Conservation (phyloP, 2,113 vertebrate genomes). For the Paramormyrops kingsleyae region DNA sequence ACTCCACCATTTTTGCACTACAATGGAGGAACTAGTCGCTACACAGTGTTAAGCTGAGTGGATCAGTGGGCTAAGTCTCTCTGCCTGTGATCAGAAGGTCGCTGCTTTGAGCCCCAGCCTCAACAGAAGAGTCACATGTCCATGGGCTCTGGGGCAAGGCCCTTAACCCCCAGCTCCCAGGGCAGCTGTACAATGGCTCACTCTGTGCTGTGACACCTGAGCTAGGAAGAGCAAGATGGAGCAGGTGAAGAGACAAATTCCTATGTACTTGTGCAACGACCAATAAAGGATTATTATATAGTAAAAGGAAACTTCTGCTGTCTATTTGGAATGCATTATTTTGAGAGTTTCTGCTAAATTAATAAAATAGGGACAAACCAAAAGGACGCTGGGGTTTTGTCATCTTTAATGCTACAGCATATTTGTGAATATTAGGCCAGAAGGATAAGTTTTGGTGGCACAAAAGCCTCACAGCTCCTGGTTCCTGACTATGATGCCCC, state of each 20-base stretch:
- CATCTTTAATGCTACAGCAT: neutral
- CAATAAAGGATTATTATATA: neutral
- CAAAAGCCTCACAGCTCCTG: neutral
- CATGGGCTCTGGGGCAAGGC: neutral
- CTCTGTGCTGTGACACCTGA: neutral
- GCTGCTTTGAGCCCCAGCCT: neutral
- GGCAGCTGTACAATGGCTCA: neutral
- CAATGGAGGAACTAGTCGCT: neutral
- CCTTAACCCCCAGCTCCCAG: neutral
- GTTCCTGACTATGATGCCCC: neutral
- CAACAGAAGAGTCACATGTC: neutral
- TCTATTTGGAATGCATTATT: neutral
- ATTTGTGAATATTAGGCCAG: neutral
- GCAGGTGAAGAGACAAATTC: neutral
- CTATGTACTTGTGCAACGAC: neutral
- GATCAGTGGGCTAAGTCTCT: neutral
- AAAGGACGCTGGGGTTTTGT: neutral
- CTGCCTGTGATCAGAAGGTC: neutral
- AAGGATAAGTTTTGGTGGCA: neutral
- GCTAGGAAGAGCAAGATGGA: neutral
- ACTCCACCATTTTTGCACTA: neutral
- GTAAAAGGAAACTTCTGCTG: neutral
- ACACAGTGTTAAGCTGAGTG: neutral
- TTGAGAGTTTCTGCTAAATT: neutral
- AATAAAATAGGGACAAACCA: neutral